A percentile compares a stretch with the other conserved stretches of the same genome.
Evolutionary conservation across 2,888 invertebrate species (phyloP).

Genomic region (Amphipyra berbera): DNA sequence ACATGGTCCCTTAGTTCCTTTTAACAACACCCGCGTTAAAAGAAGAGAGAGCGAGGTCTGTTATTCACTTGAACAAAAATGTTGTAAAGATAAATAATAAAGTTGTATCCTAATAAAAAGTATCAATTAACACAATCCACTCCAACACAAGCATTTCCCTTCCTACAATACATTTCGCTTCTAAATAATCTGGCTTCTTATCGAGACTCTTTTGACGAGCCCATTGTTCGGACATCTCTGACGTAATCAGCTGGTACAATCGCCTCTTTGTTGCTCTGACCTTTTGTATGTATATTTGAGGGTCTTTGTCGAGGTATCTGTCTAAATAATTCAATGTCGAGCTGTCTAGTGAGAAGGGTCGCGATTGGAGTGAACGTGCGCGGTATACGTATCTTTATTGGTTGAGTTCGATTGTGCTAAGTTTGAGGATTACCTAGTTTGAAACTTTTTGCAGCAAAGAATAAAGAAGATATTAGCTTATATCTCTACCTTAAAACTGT

Average conservation of each 20-base stretch:
- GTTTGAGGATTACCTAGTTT: conserved; percentile 4
- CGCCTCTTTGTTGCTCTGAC: conserved; percentile 57
- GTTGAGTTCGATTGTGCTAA: conserved; percentile 15
- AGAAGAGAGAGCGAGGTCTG: too few relatives aligned
- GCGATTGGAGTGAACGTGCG: conserved; percentile 40
- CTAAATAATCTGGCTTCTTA: conserved; percentile 32
- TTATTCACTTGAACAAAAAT: neutral
- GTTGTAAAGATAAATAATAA: conserved; percentile 40
- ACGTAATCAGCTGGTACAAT: conserved; percentile 53
- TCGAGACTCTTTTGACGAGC: conserved; percentile 42
- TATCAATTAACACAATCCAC: conserved; percentile 43
- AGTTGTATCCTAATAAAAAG: conserved; percentile 39
- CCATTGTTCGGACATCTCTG: conserved; percentile 36
- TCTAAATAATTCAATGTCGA: conserved; percentile 69
- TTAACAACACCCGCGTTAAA: too few relatives aligned
- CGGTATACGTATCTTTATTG: conserved; percentile 25
- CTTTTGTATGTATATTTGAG: conserved; percentile 61
- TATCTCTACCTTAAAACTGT: too few relatives aligned
- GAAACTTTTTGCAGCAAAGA: neutral
- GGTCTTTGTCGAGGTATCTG: conserved; percentile 62
- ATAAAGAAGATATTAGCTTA: neutral
- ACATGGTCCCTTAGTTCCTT: too few relatives aligned
- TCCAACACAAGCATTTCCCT: conserved; percentile 18
- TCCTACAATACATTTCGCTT: conserved; percentile 38
- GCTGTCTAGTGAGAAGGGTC: conserved; percentile 52